Conservation (phyloP, 2,797 vertebrate species). For the Champsocephalus gunnari region DNA sequence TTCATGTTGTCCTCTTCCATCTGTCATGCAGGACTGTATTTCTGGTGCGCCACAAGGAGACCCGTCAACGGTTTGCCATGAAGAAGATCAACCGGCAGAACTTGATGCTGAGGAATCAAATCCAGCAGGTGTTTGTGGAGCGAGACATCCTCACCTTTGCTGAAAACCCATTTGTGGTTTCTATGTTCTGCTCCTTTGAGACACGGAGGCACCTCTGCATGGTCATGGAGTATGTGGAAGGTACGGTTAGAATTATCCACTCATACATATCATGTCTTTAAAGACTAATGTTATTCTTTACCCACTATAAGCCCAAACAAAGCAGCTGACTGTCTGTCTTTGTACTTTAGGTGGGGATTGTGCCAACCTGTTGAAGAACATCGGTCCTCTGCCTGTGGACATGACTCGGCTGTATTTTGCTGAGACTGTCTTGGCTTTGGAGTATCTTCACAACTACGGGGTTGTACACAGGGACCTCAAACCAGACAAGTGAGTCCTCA, state of each 20-base stretch:
- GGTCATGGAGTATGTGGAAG: constrained; percentile 98
- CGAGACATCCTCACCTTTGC: constrained; percentile 95
- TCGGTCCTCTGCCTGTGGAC: constrained; percentile 93
- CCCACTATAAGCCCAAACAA: neutral
- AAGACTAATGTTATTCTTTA: too few species aligned
- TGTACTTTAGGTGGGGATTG: constrained; percentile 88
- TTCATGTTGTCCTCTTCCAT: neutral
- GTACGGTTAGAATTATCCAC: constrained; percentile 68
- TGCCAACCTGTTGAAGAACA: constrained; percentile 94
- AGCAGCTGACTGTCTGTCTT: constrained; percentile 15
- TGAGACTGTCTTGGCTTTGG: constrained; percentile 93
- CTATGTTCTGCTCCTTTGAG: constrained; percentile 98
- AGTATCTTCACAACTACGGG: constrained; percentile 94
- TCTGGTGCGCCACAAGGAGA: constrained; percentile 92
- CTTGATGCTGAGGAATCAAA: constrained; percentile 93
- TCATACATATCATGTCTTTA: neutral
- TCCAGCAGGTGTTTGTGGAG: constrained; percentile 97
- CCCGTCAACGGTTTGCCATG: constrained; percentile 94
- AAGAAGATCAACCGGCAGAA: constrained; percentile 98
- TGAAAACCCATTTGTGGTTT: constrained; percentile 97
- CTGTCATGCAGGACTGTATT: constrained; percentile 87
- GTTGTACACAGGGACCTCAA: constrained; percentile 95
- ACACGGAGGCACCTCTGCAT: constrained; percentile 94
- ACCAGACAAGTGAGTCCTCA: constrained; percentile 92
- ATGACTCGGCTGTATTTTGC: constrained; percentile 97